These are phyloP conservation scores for Eudiplozoon nipponicum DNA, from an alignment of 2,888 invertebrate species.

Conservation along the genomic window DNA sequence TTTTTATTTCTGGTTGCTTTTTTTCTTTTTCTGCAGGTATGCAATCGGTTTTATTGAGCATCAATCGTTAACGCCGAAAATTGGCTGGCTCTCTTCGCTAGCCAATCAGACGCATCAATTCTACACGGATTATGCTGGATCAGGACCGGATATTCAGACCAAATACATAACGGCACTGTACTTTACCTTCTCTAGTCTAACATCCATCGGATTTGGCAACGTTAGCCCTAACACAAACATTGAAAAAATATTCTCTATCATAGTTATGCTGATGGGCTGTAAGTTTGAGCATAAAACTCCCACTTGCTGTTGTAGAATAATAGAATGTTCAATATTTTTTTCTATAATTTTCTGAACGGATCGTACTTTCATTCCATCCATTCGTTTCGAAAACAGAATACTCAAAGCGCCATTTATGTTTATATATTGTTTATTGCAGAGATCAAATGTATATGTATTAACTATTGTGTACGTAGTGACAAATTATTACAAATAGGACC, in stretches of 20 bases:
- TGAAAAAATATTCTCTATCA: conserved; percentile 91
- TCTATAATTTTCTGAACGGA: too few relatives aligned
- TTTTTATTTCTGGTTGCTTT: too few relatives aligned
- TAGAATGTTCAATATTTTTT: too few relatives aligned
- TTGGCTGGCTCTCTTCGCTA: conserved; percentile 45
- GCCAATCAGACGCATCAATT: conserved; percentile 3
- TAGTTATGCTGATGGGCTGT: conserved; percentile 98
- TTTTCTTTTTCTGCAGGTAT: conserved; percentile 1
- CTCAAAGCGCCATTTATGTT: too few relatives aligned
- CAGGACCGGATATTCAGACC: conserved; percentile 1
- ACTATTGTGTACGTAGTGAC: too few relatives aligned
- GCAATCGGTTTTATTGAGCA: conserved; percentile 42
- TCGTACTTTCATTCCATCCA: too few relatives aligned
- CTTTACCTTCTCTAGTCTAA: conserved; percentile 99
- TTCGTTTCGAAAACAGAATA: too few relatives aligned
- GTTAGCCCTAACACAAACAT: conserved; percentile 64
- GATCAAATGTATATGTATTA: too few relatives aligned
- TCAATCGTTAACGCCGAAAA: conserved; percentile 41
- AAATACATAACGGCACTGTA: conserved; percentile 64
- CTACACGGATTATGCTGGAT: background rate
- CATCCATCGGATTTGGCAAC: conserved; percentile 94
- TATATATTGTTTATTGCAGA: too few relatives aligned
- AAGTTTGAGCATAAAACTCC: too few relatives aligned
- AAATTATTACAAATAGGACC: too few relatives aligned
- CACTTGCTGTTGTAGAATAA: too few relatives aligned